Conservation (phyloP, 2,888 invertebrate genomes). For the Liopterus haemorrhoidalis region DNA sequence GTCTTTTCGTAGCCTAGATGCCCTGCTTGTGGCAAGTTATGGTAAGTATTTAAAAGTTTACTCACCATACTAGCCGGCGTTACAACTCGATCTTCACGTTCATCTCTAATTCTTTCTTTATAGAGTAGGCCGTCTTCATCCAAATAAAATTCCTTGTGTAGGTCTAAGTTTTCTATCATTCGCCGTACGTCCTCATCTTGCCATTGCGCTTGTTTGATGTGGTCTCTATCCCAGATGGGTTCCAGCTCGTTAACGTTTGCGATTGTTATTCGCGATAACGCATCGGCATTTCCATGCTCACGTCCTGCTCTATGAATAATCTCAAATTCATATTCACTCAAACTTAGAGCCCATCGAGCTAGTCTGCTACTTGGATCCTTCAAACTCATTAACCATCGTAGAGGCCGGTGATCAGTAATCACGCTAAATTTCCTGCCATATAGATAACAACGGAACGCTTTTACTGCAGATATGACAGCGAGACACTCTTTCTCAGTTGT, state of each 20-base stretch:
- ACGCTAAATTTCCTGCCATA: conserved; percentile 30
- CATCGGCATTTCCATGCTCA: conserved; percentile 9
- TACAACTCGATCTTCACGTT: conserved; percentile 19
- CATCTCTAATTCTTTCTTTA: conserved; percentile 8
- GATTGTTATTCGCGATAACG: conserved; percentile 5
- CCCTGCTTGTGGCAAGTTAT: conserved; percentile 30
- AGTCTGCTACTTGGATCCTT: conserved; percentile 28
- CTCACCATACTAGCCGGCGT: conserved; percentile 16
- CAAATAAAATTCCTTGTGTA: conserved; percentile 25
- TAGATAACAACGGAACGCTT: conserved; percentile 31
- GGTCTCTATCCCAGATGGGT: too few relatives aligned
- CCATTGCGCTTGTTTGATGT: too few relatives aligned
- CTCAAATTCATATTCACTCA: conserved; percentile 12
- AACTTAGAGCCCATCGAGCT: conserved; percentile 24
- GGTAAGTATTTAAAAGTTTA: conserved; percentile 27
- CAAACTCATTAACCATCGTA: conserved; percentile 25
- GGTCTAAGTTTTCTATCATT: too few relatives aligned
- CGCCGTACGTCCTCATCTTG: too few relatives aligned
- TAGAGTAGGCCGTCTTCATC: conserved; percentile 20
- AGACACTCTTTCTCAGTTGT: conserved; percentile 32
- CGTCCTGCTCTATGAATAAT: conserved; percentile 9
- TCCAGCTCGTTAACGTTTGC: not conserved
- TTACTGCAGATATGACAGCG: conserved; percentile 29
- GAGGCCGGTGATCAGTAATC: conserved; percentile 31
- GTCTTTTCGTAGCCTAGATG: conserved; percentile 37